Percentiles rank a stretch among this genome's conserved stretches.
Conservation (phyloP, 2,113 vertebrate genomes). For the Xiphophorus maculatus region DNA sequence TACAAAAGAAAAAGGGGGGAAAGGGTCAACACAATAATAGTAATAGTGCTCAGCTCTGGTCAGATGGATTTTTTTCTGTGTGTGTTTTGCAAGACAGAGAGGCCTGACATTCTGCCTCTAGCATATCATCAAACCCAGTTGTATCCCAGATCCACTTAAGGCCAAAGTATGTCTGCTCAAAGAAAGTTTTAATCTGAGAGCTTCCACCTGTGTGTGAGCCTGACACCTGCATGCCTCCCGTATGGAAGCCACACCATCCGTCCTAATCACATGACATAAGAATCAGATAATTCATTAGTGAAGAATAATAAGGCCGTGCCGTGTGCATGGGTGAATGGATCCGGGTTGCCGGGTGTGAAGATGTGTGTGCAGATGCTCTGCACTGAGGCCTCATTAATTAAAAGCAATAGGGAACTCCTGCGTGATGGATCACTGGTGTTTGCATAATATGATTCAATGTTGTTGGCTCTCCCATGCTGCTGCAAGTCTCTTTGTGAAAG, state of each 20-base stretch:
- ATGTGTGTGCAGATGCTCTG: slow-evolving; percentile 34
- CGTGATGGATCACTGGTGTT: slow-evolving; percentile 67
- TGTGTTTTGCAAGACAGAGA: neutral
- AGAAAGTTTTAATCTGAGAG: slow-evolving; percentile 38
- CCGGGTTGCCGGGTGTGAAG: slow-evolving; percentile 24
- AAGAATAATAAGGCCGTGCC: slow-evolving; percentile 62
- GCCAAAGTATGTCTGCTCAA: slow-evolving; percentile 65
- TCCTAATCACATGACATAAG: slow-evolving; percentile 51
- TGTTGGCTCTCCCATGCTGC: slow-evolving; percentile 9
- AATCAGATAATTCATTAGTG: slow-evolving; percentile 73
- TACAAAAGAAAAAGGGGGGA: slow-evolving; percentile 13
- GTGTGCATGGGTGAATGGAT: slow-evolving; percentile 22
- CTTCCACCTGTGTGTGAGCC: neutral
- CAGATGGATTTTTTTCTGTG: neutral
- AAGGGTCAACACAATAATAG: slow-evolving; percentile 46
- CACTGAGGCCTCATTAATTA: slow-evolving; percentile 68
- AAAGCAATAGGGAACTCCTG: slow-evolving; percentile 70
- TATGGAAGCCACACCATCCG: slow-evolving; percentile 9
- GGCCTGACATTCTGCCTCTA: slow-evolving; percentile 2
- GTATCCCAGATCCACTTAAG: slow-evolving; percentile 61
- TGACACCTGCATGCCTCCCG: neutral
- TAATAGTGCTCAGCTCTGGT: slow-evolving; percentile 35
- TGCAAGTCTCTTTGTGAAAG: slow-evolving; percentile 2
- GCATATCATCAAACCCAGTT: slow-evolving; percentile 61
- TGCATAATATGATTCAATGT: slow-evolving; percentile 64